These are phyloP conservation scores for Spisula subtruncata DNA, from an alignment of 2,888 invertebrate species.

Conservation along the genomic window DNA sequence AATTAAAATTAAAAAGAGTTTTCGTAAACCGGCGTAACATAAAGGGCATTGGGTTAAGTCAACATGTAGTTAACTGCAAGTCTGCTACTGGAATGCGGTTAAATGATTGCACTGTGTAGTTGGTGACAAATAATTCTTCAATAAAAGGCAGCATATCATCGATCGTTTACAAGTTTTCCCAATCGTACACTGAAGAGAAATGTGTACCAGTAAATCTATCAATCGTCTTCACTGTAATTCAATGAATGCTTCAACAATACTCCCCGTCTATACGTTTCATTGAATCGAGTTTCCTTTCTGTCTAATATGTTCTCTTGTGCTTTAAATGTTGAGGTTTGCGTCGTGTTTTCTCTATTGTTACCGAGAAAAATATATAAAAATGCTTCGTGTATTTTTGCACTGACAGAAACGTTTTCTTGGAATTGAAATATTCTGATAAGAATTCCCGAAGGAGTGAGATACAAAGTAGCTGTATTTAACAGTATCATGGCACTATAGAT, in stretches of 20 bases:
- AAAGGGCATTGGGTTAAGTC: too few relatives aligned
- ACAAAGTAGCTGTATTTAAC: not conserved
- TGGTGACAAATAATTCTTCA: too few relatives aligned
- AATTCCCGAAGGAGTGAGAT: not conserved
- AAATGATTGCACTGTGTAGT: too few relatives aligned
- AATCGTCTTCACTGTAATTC: not conserved
- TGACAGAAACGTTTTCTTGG: too few relatives aligned
- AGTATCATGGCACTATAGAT: too few relatives aligned
- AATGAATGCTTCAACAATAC: conserved; percentile 7
- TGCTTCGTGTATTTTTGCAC: too few relatives aligned
- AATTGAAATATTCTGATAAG: too few relatives aligned
- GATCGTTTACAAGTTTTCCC: not conserved
- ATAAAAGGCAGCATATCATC: not conserved
- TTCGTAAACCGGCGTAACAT: too few relatives aligned
- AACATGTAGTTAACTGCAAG: too few relatives aligned
- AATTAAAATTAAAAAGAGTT: too few relatives aligned
- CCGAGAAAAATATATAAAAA: too few relatives aligned
- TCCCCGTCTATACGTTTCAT: not conserved
- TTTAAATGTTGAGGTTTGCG: not conserved
- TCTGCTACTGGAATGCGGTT: too few relatives aligned
- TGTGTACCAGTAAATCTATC: not conserved
- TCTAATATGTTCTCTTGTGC: not conserved
- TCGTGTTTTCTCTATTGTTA: not conserved
- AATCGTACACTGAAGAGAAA: not conserved
- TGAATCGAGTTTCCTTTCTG: not conserved